Conservation (phyloP, 2,888 invertebrate genomes). For the Rhaphigaster nebulosa region DNA sequence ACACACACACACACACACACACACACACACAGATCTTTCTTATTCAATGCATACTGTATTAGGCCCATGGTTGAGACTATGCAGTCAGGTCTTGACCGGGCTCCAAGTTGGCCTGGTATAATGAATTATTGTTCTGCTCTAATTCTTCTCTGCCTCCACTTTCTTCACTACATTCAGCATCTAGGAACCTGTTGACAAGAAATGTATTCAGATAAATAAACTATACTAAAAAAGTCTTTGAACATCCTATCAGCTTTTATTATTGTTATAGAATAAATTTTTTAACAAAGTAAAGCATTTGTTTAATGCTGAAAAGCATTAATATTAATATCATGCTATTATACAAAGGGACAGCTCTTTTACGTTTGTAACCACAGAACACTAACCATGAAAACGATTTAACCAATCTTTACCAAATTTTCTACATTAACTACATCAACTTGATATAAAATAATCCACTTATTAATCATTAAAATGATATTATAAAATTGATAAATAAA, state of each 20-base stretch:
- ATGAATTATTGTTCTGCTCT: constrained; percentile 67
- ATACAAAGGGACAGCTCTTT: too few relatives aligned
- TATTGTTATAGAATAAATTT: neutral
- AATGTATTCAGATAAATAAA: constrained; percentile 7
- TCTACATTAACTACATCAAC: too few relatives aligned
- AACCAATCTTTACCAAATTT: too few relatives aligned
- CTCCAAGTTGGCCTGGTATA: constrained; percentile 66
- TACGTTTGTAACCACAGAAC: too few relatives aligned
- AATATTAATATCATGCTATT: too few relatives aligned
- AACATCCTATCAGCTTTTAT: neutral
- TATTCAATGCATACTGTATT: neutral
- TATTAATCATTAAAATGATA: too few relatives aligned
- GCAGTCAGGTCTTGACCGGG: constrained; percentile 61
- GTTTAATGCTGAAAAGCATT: too few relatives aligned
- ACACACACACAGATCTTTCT: constrained; percentile 25
- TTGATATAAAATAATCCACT: too few relatives aligned
- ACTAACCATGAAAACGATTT: too few relatives aligned
- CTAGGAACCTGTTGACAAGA: constrained; percentile 65
- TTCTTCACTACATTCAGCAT: constrained; percentile 66
- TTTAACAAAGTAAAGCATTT: neutral
- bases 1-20: neutral
- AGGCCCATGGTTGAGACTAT: constrained; percentile 36
- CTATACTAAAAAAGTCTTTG: neutral
- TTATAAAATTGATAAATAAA: too few relatives aligned
- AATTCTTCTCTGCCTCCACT: constrained; percentile 65